These are phyloP conservation scores for Anneissia japonica DNA, from an alignment of 35 echinoderm and acorn worm genomes.

Conservation along the genomic window DNA sequence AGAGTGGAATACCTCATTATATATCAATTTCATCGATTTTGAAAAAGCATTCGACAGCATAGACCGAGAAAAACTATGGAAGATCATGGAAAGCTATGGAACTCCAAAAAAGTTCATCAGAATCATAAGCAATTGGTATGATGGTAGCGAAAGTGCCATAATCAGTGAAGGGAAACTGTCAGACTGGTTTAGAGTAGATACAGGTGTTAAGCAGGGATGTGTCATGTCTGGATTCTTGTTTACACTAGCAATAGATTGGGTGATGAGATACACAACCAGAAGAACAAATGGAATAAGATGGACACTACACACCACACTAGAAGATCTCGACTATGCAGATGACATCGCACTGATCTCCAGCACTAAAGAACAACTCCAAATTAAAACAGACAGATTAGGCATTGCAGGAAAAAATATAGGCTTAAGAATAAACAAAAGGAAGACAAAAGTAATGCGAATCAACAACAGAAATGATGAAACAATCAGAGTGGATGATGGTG, in stretches of 20 bases:
- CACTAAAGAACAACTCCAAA: conserved; percentile 12
- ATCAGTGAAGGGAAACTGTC: background rate
- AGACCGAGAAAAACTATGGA: no score
- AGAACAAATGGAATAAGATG: conserved; percentile 15
- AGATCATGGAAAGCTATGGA: no score
- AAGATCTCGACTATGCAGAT: conserved; percentile 23
- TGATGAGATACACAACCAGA: conserved; percentile 28
- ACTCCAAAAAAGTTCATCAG: no score
- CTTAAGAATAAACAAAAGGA: background rate
- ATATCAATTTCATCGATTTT: background rate
- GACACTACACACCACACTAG: background rate
- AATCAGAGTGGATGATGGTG: no score
- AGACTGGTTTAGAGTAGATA: background rate
- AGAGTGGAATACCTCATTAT: background rate
- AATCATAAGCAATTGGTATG: no score
- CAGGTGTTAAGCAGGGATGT: conserved; percentile 15
- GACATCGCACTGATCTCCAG: conserved; percentile 21
- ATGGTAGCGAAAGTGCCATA: no score
- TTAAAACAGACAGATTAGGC: conserved; percentile 13
- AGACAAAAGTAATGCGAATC: conserved; percentile 27
- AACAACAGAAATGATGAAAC: no score
- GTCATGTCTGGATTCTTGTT: conserved; percentile 4
- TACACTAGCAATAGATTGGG: conserved; percentile 15
- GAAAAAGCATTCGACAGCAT: background rate
- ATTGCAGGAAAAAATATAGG: background rate